A percentile compares a stretch with the other conserved stretches of the same genome.
phyloP scores from a whole-genome alignment of 2,888 invertebrate species.

The Cephus pulcher region DNA sequence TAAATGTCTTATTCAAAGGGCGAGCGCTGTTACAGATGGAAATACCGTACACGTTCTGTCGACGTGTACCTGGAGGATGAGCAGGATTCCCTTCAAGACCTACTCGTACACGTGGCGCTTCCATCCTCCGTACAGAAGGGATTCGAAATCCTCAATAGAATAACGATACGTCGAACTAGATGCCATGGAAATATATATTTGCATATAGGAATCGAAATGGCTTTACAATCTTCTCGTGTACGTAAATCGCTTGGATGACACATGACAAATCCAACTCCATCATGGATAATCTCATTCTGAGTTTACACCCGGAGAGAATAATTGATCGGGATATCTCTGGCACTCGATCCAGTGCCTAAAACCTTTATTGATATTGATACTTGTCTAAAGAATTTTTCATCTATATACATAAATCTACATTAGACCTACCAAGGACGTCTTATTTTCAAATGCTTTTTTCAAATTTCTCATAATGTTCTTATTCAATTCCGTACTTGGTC shows the following conservation, averaged over 20 bases:
- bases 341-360: not conserved
- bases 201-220: not conserved
- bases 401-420: too few relatives aligned
- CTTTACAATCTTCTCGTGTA: not conserved
- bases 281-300: not conserved
- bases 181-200: not conserved
- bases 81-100: not conserved
- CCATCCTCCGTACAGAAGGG: not conserved
- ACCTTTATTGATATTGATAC: not conserved
- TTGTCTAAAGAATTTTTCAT: too few relatives aligned
- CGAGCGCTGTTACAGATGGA: not conserved
- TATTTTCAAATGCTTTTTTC: not conserved
- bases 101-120: not conserved
- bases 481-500: not conserved
- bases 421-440: not conserved
- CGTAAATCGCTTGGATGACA: not conserved
- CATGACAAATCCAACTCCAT: not conserved
- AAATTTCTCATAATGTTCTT: not conserved
- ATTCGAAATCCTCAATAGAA: not conserved
- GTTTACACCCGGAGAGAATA: not conserved
- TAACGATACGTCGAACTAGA: not conserved
- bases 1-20: constrained; percentile 39
- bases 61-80: not conserved
- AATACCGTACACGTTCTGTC: not conserved
- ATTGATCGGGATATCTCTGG: not conserved